Evolutionary conservation across 2,888 invertebrate species (phyloP).

Genomic region (Drosophila nigricruria): DNA sequence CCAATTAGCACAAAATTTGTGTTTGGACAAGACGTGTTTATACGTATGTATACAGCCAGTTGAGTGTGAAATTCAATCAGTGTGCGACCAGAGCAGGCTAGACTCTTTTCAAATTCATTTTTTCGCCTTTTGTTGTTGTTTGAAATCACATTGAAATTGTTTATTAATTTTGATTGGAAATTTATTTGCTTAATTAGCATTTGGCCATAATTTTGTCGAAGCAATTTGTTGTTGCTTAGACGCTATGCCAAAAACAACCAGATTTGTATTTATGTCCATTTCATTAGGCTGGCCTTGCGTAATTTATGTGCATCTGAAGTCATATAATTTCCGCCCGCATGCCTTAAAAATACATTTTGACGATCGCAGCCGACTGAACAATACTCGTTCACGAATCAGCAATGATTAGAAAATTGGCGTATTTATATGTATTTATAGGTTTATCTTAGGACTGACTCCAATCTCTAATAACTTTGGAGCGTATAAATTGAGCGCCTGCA

Average conservation of each 20-base stretch:
- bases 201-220: conserved; percentile 70
- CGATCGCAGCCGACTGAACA: neutral
- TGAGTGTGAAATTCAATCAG: conserved; percentile 77
- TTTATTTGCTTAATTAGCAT: conserved; percentile 76
- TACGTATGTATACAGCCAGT: conserved; percentile 15
- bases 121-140: conserved; percentile 18
- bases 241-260: conserved; percentile 32
- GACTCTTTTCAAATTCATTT: conserved; percentile 46
- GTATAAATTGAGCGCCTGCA: too few species aligned
- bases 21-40: conserved; percentile 56
- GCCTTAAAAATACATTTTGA: neutral
- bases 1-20: conserved; percentile 62
- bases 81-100: conserved; percentile 60
- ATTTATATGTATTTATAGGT: neutral
- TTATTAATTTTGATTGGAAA: conserved; percentile 72
- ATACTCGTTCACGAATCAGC: neutral
- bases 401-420: neutral
- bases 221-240: conserved; percentile 58
- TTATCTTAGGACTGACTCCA: neutral
- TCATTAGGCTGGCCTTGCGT: conserved; percentile 59
- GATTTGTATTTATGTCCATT: conserved; percentile 50
- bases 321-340: conserved; percentile 35
- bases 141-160: conserved; percentile 46
- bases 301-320: conserved; percentile 56
- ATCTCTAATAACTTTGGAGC: too few species aligned